A percentile compares a stretch with the other conserved stretches of the same genome.
Conservation (phyloP, 2,888 invertebrate species). For the Nephrotoma appendiculata region DNA sequence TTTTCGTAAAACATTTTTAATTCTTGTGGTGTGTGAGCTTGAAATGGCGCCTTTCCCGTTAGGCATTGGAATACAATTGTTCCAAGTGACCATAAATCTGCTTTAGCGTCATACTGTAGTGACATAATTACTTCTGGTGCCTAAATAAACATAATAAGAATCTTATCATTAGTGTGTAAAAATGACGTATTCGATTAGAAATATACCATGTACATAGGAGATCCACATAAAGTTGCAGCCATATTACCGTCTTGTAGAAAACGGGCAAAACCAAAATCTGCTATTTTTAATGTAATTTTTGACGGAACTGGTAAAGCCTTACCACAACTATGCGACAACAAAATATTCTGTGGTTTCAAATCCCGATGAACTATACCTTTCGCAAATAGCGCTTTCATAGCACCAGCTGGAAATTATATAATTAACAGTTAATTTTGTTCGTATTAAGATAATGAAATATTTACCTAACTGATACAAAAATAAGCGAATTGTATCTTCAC, state of each 20-base stretch:
- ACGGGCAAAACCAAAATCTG: slow-evolving; percentile 98
- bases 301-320: slow-evolving; percentile 42
- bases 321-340: slow-evolving; percentile 61
- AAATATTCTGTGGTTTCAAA: slow-evolving; percentile 97
- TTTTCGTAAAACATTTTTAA: slow-evolving; percentile 95
- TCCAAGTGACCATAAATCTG: slow-evolving; percentile 97
- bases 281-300: slow-evolving; percentile 93
- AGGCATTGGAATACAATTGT: slow-evolving; percentile 98
- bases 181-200: not conserved
- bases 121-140: slow-evolving; percentile 99
- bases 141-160: slow-evolving; percentile 23
- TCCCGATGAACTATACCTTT: slow-evolving; percentile 98
- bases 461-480: slow-evolving; percentile 87
- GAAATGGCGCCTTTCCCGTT: slow-evolving; percentile 96
- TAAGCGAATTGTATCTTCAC: slow-evolving; percentile 91
- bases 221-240: slow-evolving; percentile 98
- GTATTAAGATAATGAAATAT: slow-evolving; percentile 15
- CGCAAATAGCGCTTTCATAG: slow-evolving; percentile 92
- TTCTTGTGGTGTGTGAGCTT: slow-evolving; percentile 94
- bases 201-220: slow-evolving; percentile 98
- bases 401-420: slow-evolving; percentile 53
- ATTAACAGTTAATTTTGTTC: not conserved
- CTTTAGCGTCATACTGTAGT: slow-evolving; percentile 95
- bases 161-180: too few relatives aligned
- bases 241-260: slow-evolving; percentile 97